phyloP scores from a whole-genome alignment of 2,888 invertebrate species.

The Fragum fragum region DNA sequence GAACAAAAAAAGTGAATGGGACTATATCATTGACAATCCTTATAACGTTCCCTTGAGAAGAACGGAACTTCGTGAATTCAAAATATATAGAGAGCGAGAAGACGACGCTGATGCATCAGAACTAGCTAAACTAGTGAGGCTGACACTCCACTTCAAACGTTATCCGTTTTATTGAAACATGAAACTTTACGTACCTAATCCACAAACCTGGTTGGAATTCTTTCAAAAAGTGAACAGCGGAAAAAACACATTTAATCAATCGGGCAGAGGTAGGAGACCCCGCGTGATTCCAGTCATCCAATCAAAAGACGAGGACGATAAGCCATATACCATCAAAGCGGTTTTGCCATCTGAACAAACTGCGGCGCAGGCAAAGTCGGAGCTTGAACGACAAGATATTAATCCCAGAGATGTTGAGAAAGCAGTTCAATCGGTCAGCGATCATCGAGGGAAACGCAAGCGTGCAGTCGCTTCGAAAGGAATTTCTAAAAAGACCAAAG shows the following conservation, averaged over 20 bases:
- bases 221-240: slow-evolving; percentile 42
- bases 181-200: slow-evolving; percentile 61
- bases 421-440: slow-evolving; percentile 19
- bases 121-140: too few relatives aligned
- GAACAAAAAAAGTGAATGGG: too few relatives aligned
- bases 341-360: slow-evolving; percentile 58
- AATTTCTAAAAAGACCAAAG: slow-evolving; percentile 4
- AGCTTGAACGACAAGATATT: slow-evolving; percentile 49
- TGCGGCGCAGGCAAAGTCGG: slow-evolving; percentile 50
- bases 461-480: slow-evolving; percentile 1
- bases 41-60: slow-evolving; percentile 43
- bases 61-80: slow-evolving; percentile 36
- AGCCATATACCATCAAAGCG: slow-evolving; percentile 39
- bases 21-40: too few relatives aligned
- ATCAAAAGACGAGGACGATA: slow-evolving; percentile 18
- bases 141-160: too few relatives aligned
- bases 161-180: too few relatives aligned
- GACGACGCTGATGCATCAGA: too few relatives aligned
- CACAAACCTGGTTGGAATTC: slow-evolving; percentile 57
- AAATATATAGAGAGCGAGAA: slow-evolving; percentile 51
- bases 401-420: slow-evolving; percentile 35
- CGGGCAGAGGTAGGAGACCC: slow-evolving; percentile 41
- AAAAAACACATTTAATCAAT: slow-evolving; percentile 33
- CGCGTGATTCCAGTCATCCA: slow-evolving; percentile 36
- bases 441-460: neutral